phyloP scores from a whole-genome alignment of 2,797 vertebrate genomes.

The Denticeps clupeoides region DNA sequence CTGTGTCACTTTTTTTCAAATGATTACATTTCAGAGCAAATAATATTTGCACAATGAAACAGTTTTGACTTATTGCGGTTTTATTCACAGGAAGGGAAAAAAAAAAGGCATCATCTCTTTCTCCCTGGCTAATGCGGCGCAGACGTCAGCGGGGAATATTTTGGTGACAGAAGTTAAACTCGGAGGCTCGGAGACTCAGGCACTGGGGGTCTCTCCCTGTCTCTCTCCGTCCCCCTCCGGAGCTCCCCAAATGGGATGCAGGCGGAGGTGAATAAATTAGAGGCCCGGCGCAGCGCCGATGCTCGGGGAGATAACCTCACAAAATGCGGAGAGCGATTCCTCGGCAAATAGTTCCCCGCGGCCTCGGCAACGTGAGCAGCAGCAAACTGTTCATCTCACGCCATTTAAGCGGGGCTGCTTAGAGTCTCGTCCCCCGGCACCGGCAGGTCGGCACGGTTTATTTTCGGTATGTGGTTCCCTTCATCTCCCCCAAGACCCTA shows the following conservation, averaged over 20 bases:
- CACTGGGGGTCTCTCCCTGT: constrained; percentile 16
- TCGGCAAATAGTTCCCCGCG: constrained; percentile 50
- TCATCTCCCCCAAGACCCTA: too few species aligned
- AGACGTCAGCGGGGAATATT: too few species aligned
- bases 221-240: constrained; percentile 16
- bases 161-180: too few species aligned
- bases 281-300: constrained; percentile 44
- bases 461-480: too few species aligned
- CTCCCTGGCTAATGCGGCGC: too few species aligned
- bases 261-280: constrained; percentile 51
- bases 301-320: constrained; percentile 48
- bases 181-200: neutral
- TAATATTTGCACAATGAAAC: too few species aligned
- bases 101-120: neutral
- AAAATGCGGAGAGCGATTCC: constrained; percentile 35
- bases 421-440: constrained; percentile 13
- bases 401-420: constrained; percentile 41
- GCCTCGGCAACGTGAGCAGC: constrained; percentile 38
- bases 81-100: neutral
- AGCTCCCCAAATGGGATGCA: constrained; percentile 28
- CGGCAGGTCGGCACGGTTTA: too few species aligned
- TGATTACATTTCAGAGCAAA: constrained; percentile 1
- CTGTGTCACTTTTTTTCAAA: too few species aligned
- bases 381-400: constrained; percentile 50
- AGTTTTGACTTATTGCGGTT: neutral